Base-by-base conservation (phyloP, 2,888 invertebrate species). In the Lordiphosa andalusiaca region DNA sequence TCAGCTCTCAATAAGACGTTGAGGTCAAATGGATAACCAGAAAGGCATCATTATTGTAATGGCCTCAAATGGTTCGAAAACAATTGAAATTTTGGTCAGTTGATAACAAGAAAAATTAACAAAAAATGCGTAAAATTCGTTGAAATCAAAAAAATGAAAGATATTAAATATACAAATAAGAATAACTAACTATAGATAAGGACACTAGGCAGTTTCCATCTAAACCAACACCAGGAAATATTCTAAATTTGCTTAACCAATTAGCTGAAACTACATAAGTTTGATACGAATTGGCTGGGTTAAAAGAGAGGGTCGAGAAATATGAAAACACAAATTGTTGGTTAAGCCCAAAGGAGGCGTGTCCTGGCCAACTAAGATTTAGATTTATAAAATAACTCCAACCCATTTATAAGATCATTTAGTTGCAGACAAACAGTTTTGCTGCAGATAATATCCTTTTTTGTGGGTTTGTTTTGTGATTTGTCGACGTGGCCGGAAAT, bases 1-100 rank as follows among this genome's bases (percentile, higher is more conserved):
- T 93, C 93, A 85, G 52, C 57, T 48, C 84, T 83, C 46, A 64
- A 25, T 44, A 84, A 51, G 36, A 94, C 84, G 7, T 93, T 93
- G 61, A 91, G 89, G 10, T 92, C 93, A 6, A 36, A 25, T 42
- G 19, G 13, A 41, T 35, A 42, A 36, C 47, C 52, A 41, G 40
- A 69, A 76, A 44, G 72, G 62, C 81, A 70, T 53, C 62, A 46
- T 67, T 54, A 67, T 61, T 67, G 46, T 6, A 23, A 5, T 23
- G 25, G 25, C 1, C 6, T 6, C 2, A 25, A 25, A 6, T 6
- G 6, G 6, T 23, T 23, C 6, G 5, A 23, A 6, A 23, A 6
- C 25, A 25, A 25, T 25, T 25, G 25, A 25, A 25, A 25, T 25
- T 6, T 25, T 25, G 25, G 25, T 25, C 6, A 23, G 23, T 23